Base-by-base conservation (phyloP, 92 coral and sea anemone genomes). In the Palythoa grandiflora region DNA sequence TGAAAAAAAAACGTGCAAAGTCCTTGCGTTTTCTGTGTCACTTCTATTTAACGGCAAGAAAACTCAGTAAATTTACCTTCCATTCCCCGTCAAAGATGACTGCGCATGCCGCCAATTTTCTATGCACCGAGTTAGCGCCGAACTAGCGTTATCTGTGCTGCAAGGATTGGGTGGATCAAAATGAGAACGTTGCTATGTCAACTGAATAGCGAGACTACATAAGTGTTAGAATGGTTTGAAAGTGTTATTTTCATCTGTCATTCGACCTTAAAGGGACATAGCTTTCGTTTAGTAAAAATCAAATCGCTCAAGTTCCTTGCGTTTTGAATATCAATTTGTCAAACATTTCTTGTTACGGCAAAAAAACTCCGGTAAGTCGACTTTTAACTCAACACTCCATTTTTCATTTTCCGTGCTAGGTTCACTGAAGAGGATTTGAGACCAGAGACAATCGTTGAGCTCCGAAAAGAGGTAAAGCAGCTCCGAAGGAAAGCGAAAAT, bases 401-500 rank as follows among this genome's bases (percentile, higher is more conserved):
- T 61, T 61, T 61, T 9, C 65, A 11, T 57, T 57, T 9, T 57
- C 65, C 65, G 9, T 57, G 5, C 65, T 57, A 57, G 13, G 65
- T 57, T 57, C 15, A 57, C 28, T 28, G 28, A 57, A 57, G 9
- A 16, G n/a, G 65, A 57, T 57, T 57, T 16, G n/a, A 57, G 65
- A 16, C 65, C 14, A 57, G 65, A 57, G 65, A 57, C 65, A 9
- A 52, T 77, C 65, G 80, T 39, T 40, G 80, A 77, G 28, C 65
- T 77, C 2, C 84, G 70, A n/a, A 55, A 78, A 7, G 84, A 79
- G 1, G 84, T 79, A 5, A 57, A 59, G 51, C 84, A 60, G 39
- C 84, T 79, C 7, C 37, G 84, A 6, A 71, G 84, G 2, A 71
- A 79, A 21, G 52, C 52, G 8, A 79, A 79, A 63, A 37, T 38